Percentiles rank a stretch among this genome's conserved stretches.
These are phyloP conservation scores for Myathropa florea DNA, from an alignment of 2,888 invertebrate genomes.

Conservation along the genomic window DNA sequence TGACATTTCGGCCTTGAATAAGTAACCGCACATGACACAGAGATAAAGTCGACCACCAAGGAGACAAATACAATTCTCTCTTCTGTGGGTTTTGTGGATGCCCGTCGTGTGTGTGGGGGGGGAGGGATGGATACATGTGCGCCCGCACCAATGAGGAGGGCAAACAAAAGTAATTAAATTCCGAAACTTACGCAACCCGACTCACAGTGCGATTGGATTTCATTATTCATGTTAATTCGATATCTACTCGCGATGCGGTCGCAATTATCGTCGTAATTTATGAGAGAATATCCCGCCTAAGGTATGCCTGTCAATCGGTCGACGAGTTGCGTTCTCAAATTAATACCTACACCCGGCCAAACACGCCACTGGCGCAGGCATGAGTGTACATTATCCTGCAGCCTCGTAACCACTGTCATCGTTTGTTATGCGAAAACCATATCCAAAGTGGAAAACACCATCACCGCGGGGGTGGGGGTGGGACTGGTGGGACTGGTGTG, in stretches of 20 bases:
- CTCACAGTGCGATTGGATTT: constrained; percentile 2
- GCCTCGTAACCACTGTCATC: background rate
- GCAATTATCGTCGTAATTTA: constrained; percentile 43
- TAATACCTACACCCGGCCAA: background rate
- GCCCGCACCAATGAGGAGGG: background rate
- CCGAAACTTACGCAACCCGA: background rate
- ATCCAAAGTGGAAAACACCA: background rate
- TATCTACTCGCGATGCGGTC: constrained; percentile 13
- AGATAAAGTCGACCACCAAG: background rate
- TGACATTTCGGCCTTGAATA: background rate
- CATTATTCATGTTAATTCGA: constrained; percentile 37
- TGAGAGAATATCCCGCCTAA: constrained; percentile 1
- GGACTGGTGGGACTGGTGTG: no score
- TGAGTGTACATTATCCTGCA: background rate
- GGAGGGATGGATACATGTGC: background rate
- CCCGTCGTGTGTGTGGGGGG: background rate
- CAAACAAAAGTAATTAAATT: background rate
- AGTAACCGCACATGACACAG: background rate
- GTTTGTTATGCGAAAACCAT: background rate
- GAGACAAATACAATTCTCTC: background rate
- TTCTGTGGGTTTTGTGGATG: background rate
- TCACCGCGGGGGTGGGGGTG: background rate
- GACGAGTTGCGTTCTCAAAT: background rate
- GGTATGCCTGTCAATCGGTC: background rate
- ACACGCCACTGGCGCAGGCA: background rate